Conservation (phyloP, 1,140 invertebrate species). For the Druon quercuslanigerum region DNA sequence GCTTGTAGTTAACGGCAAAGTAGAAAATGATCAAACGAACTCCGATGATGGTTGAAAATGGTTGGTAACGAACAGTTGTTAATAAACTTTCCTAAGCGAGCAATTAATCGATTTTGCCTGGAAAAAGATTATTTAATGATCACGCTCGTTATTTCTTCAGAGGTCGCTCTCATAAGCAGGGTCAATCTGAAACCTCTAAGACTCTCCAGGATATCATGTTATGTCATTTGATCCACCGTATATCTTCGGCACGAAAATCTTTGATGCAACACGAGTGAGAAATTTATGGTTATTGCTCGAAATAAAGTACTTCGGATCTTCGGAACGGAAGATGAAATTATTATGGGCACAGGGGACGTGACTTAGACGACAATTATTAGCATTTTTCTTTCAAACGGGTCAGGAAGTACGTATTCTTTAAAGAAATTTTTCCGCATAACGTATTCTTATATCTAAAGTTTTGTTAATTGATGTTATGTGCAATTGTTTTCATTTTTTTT, state of each 20-base stretch:
- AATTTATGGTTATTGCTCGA: conserved; percentile 19
- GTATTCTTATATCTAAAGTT: too few species aligned
- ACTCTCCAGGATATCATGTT: conserved; percentile 7
- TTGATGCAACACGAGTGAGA: conserved; percentile 14
- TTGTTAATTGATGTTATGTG: too few species aligned
- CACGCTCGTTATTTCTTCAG: not conserved
- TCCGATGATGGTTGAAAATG: not conserved
- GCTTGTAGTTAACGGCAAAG: conserved; percentile 5
- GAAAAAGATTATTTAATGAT: not conserved
- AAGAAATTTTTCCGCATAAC: too few species aligned
- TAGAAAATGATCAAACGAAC: conserved; percentile 22
- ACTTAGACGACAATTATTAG: too few species aligned
- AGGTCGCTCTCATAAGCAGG: not conserved
- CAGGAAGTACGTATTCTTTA: too few species aligned
- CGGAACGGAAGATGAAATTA: not conserved
- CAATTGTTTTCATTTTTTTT: too few species aligned
- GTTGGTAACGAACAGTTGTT: conserved; percentile 5
- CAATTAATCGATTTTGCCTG: not conserved
- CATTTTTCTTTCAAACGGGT: too few species aligned
- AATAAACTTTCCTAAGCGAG: not conserved
- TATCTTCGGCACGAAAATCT: conserved; percentile 8
- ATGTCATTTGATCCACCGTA: conserved; percentile 5
- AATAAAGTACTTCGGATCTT: not conserved
- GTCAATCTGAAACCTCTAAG: conserved; percentile 8
- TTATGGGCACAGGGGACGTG: not conserved